A percentile compares a stretch with the other conserved stretches of the same genome.
These are phyloP conservation scores for Hormaphis cornu DNA, from an alignment of 1,140 invertebrate species.

Conservation along the genomic window DNA sequence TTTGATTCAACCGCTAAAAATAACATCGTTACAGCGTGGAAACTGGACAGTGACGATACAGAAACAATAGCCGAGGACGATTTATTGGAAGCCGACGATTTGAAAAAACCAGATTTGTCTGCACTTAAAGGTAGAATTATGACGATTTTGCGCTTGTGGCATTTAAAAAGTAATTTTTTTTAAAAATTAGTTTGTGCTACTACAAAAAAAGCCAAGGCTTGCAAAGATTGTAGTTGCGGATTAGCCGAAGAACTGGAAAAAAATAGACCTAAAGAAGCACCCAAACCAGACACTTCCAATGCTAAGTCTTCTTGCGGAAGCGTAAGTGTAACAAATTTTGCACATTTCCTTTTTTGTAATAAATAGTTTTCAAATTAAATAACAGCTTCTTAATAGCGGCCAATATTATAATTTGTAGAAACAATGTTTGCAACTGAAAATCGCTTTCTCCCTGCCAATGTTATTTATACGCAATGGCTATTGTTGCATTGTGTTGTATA, in stretches of 20 bases:
- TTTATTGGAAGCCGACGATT: constrained; percentile 79
- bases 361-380: too few relatives aligned
- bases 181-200: constrained; percentile 70
- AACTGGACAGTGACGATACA: constrained; percentile 55
- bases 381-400: too few relatives aligned
- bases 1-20: constrained; percentile 46
- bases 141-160: neutral
- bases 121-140: constrained; percentile 60
- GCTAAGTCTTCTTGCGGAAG: constrained; percentile 93
- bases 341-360: neutral
- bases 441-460: too few relatives aligned
- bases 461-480: too few relatives aligned
- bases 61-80: constrained; percentile 80
- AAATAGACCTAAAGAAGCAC: constrained; percentile 42
- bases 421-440: too few relatives aligned
- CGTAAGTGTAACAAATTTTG: constrained; percentile 54
- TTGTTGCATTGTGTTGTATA: too few relatives aligned
- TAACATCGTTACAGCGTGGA: constrained; percentile 58
- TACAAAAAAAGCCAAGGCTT: constrained; percentile 88
- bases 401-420: too few relatives aligned
- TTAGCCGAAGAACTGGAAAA: constrained; percentile 82
- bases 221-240: constrained; percentile 96
- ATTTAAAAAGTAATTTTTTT: neutral
- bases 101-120: constrained; percentile 70
- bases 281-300: constrained; percentile 41